Evolutionary conservation across 2,797 vertebrate genomes (phyloP).

Genomic region (Platalea minor): DNA sequence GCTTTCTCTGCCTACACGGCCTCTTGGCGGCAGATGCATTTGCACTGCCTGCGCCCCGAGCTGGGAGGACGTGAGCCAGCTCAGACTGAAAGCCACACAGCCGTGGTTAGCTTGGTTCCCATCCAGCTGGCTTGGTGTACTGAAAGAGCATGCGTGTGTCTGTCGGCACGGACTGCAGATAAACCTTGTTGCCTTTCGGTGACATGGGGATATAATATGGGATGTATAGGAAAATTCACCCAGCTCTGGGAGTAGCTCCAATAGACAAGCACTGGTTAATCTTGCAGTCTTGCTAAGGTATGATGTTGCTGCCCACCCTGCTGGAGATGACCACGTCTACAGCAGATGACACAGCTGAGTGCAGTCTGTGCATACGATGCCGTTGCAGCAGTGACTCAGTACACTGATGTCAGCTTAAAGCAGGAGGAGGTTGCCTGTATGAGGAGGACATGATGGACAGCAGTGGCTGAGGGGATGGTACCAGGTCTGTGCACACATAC

Average conservation of each 20-base stretch:
- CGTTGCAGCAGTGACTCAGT: neutral
- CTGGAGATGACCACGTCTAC: neutral
- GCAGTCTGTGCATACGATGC: fast-evolving
- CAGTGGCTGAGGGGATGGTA: neutral
- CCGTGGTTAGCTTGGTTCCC: neutral
- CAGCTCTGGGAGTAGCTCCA: neutral
- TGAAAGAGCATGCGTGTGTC: fast-evolving
- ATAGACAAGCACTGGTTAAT: neutral
- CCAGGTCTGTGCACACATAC: fast-evolving
- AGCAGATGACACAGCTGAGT: neutral
- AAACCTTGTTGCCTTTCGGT: neutral
- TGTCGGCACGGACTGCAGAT: neutral
- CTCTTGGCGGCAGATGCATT: neutral
- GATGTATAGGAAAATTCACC: neutral
- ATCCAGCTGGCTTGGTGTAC: neutral
- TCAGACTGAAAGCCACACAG: neutral
- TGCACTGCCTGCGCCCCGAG: neutral
- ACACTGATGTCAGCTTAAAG: neutral
- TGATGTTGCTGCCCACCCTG: neutral
- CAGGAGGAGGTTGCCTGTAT: neutral
- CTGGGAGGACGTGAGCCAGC: neutral
- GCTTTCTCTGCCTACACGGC: neutral
- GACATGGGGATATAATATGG: neutral
- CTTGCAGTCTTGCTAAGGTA: neutral
- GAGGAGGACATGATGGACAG: neutral